Percentiles rank a stretch among this genome's conserved stretches.
Evolutionary conservation across 2,113 vertebrate species (phyloP).

Genomic region (Pyrgilauda ruficollis): DNA sequence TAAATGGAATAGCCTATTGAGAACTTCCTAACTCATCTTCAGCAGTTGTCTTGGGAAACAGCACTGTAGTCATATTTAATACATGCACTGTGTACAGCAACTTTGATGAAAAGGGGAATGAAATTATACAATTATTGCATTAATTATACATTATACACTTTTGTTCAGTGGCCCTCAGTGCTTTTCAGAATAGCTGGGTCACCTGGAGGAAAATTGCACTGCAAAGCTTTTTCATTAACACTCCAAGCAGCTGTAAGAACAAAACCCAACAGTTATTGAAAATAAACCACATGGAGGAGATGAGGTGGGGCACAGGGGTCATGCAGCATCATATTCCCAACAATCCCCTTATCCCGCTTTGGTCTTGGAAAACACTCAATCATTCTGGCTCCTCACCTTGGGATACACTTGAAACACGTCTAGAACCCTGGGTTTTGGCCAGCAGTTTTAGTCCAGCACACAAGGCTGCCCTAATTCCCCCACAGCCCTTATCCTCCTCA

Average conservation of each 20-base stretch:
- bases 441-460: not conserved
- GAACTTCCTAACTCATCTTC: slow-evolving; percentile 49
- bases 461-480: not conserved
- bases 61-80: slow-evolving; percentile 61
- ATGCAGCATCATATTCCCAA: not conserved
- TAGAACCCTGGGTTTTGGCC: not conserved
- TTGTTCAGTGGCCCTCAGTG: slow-evolving; percentile 30
- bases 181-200: slow-evolving; percentile 21
- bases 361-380: not conserved
- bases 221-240: not conserved
- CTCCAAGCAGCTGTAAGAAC: not conserved
- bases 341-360: not conserved
- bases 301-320: not conserved
- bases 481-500: not conserved
- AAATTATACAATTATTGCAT: slow-evolving; percentile 61
- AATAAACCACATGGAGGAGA: not conserved
- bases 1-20: slow-evolving; percentile 46
- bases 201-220: not conserved
- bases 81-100: slow-evolving; percentile 23
- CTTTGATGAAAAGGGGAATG: slow-evolving; percentile 51
- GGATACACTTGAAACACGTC: not conserved
- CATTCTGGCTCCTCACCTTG: not conserved
- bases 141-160: slow-evolving; percentile 65
- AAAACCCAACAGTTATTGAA: not conserved
- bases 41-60: slow-evolving; percentile 44